Percentiles rank a stretch among this genome's conserved stretches.
Conservation (phyloP, 2,888 invertebrate species). For the Drosophila paracracens region DNA sequence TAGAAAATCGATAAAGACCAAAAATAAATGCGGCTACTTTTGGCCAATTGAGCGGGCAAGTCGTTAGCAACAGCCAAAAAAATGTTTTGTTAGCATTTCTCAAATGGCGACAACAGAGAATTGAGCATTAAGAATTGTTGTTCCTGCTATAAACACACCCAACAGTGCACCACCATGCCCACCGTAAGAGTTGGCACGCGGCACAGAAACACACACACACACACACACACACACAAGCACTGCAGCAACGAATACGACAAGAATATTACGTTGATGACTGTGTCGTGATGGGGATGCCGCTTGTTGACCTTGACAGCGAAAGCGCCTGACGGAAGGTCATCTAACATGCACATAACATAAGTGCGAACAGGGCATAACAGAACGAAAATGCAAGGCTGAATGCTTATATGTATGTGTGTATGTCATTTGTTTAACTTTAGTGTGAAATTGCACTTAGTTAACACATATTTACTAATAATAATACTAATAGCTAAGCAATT, state of each 20-base stretch:
- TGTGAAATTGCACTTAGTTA: background rate
- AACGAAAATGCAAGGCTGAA: conserved; percentile 3
- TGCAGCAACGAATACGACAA: conserved; percentile 1
- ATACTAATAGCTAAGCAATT: background rate
- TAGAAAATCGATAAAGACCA: conserved; percentile 61
- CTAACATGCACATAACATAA: conserved; percentile 33
- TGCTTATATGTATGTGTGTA: background rate
- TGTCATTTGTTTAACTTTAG: background rate
- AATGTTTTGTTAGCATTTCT: background rate
- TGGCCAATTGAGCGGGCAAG: conserved; percentile 14
- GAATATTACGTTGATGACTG: conserved; percentile 46
- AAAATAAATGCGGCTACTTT: conserved; percentile 53
- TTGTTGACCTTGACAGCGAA: conserved; percentile 82
- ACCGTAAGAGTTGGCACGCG: conserved; percentile 15
- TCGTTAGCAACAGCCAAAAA: conserved; percentile 18
- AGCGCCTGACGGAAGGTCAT: conserved; percentile 60
- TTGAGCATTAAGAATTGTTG: background rate
- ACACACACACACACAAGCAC: background rate
- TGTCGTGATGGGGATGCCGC: conserved; percentile 61
- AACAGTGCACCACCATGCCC: background rate
- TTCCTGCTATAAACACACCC: conserved; percentile 1
- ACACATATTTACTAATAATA: background rate
- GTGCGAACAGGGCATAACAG: conserved; percentile 12
- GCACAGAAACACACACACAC: conserved; percentile 9
- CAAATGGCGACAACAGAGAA: background rate